Conservation (phyloP, 2,113 vertebrate genomes). For the Seriola dumerili region DNA sequence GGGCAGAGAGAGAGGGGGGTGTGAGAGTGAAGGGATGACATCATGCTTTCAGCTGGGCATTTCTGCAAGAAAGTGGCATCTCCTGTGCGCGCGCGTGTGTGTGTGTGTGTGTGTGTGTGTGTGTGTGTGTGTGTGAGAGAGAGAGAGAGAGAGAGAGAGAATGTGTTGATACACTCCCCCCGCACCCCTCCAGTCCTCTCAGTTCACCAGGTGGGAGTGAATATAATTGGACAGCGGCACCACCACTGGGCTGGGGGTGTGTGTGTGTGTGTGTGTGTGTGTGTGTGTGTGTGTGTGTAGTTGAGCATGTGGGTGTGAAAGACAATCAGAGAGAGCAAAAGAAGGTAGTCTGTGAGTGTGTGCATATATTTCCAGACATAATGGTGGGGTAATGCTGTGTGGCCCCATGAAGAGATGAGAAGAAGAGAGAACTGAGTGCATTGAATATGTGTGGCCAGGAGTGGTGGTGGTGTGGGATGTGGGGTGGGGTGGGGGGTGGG, state of each 20-base stretch:
- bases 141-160: slow-evolving; percentile 1
- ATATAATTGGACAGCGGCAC: slow-evolving; percentile 67
- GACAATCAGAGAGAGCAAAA: slow-evolving; percentile 40
- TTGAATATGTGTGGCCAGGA: background rate
- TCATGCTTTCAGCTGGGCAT: slow-evolving; percentile 76
- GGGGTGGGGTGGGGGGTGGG: too few species aligned
- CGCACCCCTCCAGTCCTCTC: slow-evolving; percentile 12
- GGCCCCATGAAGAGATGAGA: slow-evolving; percentile 25
- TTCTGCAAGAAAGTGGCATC: slow-evolving; percentile 62
- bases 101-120: slow-evolving; percentile 27
- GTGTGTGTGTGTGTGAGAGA: background rate
- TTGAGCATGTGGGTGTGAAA: slow-evolving; percentile 31
- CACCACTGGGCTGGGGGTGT: slow-evolving; percentile 46
- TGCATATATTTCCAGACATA: slow-evolving; percentile 50
- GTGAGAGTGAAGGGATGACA: slow-evolving; percentile 70
- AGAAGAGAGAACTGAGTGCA: slow-evolving; percentile 4
- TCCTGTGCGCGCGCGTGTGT: slow-evolving; percentile 37
- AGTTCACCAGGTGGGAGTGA: slow-evolving; percentile 64
- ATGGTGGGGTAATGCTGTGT: slow-evolving; percentile 25
- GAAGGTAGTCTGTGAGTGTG: slow-evolving; percentile 25
- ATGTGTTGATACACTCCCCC: slow-evolving; percentile 25
- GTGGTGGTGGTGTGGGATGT: background rate
- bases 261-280: slow-evolving; percentile 18
- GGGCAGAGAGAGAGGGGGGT: slow-evolving; percentile 51
- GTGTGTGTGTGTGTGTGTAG: slow-evolving; percentile 6